Base-by-base conservation (phyloP, 2,113 vertebrate genomes). In the Tychaedon coryphoeus region DNA sequence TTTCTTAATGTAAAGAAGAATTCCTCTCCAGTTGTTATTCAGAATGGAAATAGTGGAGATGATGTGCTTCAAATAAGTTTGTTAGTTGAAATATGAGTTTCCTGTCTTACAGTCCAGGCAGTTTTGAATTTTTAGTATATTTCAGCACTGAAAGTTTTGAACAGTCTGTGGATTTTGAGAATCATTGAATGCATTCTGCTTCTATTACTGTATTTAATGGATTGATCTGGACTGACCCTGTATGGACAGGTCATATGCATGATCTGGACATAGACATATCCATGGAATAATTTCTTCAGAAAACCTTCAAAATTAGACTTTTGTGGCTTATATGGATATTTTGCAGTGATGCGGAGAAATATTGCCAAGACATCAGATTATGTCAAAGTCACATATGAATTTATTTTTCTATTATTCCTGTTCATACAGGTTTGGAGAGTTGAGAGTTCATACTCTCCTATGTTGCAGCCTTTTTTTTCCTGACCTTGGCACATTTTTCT, bases 11-110 rank as follows among this genome's bases (percentile, higher is more conserved):
- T 58, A 60, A 93, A 56, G 26, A 95, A 73, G 69, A 96, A 93
- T 90, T 78, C 53, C 47, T 91, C 26, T 96, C 54, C 31, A 38
- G 26, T 95, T 76, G 40, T 62, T 92, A 28, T 83, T 96, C 91
- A 91, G 25, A 57, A 54, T 48, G 14, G 19, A 51, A 91, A 29
- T 67, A 92, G 76, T 69, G 36, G 9, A 79, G 62, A 86, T 45
- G 1, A n/a, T 79, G 18, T 57, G 24, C 24, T 95, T 62, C 43
- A 67, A 26, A 48, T 65, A 54, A 81, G 29, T 73, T 48, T 88
- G 10, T 19, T 57, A 78, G 50, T 31, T 67, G 47, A 51, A 58
- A 8, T 79, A 13, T 80, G 40, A 93, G 24, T 13, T 56, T 88
- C 34, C 72, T 92, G 31, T 80, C 29, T 72, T 73, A 51, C 8